Conservation (phyloP, 2,888 invertebrate genomes). For the Alviniconcha strummeri region DNA sequence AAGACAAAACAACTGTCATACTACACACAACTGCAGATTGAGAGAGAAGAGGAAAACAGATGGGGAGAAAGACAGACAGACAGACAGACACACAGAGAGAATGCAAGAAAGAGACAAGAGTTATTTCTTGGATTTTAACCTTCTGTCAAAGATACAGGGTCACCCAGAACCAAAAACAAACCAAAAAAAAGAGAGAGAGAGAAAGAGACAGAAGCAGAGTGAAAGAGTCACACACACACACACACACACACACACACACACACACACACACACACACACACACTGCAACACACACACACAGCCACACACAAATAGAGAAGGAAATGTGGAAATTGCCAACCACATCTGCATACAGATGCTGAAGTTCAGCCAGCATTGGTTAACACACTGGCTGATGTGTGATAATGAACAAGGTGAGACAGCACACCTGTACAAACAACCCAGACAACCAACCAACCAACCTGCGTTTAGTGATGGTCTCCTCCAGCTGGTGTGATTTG, state of each 20-base stretch:
- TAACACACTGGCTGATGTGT: too few species aligned
- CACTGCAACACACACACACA: not conserved
- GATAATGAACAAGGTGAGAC: too few species aligned
- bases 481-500: conserved; percentile 57
- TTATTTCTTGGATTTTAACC: not conserved
- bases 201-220: not conserved
- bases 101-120: not conserved
- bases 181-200: not conserved
- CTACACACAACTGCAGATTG: too few species aligned
- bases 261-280: not conserved
- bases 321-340: too few species aligned
- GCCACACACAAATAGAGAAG: not conserved
- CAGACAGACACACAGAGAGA: not conserved
- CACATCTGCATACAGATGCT: too few species aligned
- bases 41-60: not conserved
- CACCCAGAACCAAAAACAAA: not conserved
- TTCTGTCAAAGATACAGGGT: not conserved
- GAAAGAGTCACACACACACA: conserved; percentile 5
- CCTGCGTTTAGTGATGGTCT: conserved; percentile 47
- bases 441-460: conserved; percentile 18
- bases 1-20: too few species aligned
- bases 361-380: not conserved
- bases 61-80: not conserved
- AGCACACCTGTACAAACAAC: too few species aligned
- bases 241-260: not conserved